phyloP scores from a whole-genome alignment of 2,113 vertebrate genomes.

The Sylvilagus bachmani region DNA sequence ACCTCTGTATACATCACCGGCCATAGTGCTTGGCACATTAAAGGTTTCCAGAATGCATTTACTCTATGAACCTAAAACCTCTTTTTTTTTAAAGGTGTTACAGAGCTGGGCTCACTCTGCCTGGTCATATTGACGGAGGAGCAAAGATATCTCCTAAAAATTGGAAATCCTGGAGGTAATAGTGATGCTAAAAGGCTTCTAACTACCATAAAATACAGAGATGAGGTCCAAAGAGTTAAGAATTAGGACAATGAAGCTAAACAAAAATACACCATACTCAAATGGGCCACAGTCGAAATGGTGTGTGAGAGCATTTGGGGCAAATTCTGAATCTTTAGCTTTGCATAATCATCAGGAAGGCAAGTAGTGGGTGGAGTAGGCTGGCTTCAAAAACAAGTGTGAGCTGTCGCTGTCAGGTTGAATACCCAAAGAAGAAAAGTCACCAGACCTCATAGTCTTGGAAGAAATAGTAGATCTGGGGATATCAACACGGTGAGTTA shows the following conservation, averaged over 20 bases:
- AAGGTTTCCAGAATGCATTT: not conserved
- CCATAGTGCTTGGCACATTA: not conserved
- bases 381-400: not conserved
- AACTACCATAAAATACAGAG: not conserved
- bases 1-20: not conserved
- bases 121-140: not conserved
- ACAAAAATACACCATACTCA: not conserved
- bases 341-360: not conserved
- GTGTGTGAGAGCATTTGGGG: not conserved
- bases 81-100: not conserved
- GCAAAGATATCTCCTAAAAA: not conserved
- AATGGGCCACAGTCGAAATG: not conserved
- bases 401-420: not conserved
- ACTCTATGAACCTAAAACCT: not conserved
- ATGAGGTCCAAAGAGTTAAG: not conserved
- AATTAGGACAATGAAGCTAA: not conserved
- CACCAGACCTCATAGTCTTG: not conserved
- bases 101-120: not conserved
- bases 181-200: not conserved
- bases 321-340: not conserved
- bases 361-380: not conserved
- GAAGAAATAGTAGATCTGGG: not conserved
- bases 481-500: not conserved
- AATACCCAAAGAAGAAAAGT: not conserved
- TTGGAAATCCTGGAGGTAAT: not conserved